These are phyloP conservation scores for Pelagia noctiluca DNA, from an alignment of 30 jellyfish, hydroid and myxozoan genomes.

Conservation along the genomic window DNA sequence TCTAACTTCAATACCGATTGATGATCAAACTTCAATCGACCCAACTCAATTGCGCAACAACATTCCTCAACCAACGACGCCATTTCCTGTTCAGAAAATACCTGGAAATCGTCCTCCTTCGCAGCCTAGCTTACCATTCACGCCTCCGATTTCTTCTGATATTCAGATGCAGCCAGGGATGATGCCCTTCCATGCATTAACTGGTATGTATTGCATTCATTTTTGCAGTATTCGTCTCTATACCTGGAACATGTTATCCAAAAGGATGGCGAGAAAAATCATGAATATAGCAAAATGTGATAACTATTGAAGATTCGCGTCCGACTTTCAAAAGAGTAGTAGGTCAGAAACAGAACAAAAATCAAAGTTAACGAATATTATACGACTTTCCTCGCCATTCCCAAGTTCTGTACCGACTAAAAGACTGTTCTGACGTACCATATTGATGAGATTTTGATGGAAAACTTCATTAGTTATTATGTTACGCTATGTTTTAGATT, in stretches of 20 bases:
- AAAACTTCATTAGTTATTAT: too few species aligned
- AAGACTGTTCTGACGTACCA: too few species aligned
- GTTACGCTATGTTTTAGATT: too few species aligned
- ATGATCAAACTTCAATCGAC: constrained; percentile 58
- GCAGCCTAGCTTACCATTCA: constrained; percentile 52
- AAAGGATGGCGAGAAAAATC: too few species aligned
- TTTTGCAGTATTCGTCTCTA: not conserved
- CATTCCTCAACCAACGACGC: constrained; percentile 44
- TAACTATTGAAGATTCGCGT: too few species aligned
- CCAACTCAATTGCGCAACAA: constrained; percentile 33
- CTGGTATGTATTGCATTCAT: constrained; percentile 29
- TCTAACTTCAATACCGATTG: constrained; percentile 1
- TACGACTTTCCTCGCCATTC: too few species aligned
- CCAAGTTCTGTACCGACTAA: too few species aligned
- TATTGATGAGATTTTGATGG: too few species aligned
- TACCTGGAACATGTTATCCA: not conserved
- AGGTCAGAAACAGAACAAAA: too few species aligned
- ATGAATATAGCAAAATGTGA: too few species aligned
- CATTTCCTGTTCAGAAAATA: constrained; percentile 32
- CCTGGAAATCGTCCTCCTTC: constrained; percentile 40
- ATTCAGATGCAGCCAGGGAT: constrained; percentile 69
- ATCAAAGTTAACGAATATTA: too few species aligned
- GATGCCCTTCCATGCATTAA: constrained; percentile 58
- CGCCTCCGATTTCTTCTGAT: constrained; percentile 42
- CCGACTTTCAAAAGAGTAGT: too few species aligned